Conservation (phyloP, 2,797 vertebrate genomes). For the Cuniculus paca region DNA sequence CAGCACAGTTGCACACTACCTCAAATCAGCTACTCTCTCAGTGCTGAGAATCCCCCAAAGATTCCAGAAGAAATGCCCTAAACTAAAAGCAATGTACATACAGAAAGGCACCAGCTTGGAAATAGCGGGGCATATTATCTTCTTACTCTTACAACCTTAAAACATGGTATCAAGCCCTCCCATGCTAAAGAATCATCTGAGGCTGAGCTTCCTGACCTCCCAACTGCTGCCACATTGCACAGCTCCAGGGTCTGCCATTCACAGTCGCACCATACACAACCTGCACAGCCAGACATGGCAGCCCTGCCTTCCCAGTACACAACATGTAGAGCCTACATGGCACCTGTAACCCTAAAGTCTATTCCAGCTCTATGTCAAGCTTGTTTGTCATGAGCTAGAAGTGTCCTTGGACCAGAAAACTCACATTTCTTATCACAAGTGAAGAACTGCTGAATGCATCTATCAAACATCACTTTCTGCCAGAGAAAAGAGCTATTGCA, state of each 20-base stretch:
- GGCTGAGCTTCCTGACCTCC: not conserved
- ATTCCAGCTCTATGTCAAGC: not conserved
- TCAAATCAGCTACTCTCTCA: not conserved
- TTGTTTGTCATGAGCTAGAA: not conserved
- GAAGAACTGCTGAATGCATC: not conserved
- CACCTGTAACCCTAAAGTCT: not conserved
- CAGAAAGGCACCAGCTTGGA: not conserved
- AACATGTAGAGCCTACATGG: not conserved
- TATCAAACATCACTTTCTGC: not conserved
- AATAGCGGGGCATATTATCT: not conserved
- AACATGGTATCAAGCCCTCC: not conserved
- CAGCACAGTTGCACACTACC: not conserved
- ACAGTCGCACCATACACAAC: not conserved
- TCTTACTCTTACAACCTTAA: not conserved
- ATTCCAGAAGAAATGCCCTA: not conserved
- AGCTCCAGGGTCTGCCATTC: not conserved
- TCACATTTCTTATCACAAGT: slow-evolving; percentile 21
- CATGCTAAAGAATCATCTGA: not conserved
- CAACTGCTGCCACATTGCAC: not conserved
- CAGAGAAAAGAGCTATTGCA: slow-evolving; percentile 15
- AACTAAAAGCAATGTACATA: not conserved
- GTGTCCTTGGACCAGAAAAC: not conserved
- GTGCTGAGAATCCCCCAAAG: not conserved
- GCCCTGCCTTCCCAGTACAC: not conserved
- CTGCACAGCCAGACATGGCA: not conserved